A percentile compares a stretch with the other conserved stretches of the same genome.
Conservation (phyloP, 2,888 invertebrate species). For the Junonia oenone region DNA sequence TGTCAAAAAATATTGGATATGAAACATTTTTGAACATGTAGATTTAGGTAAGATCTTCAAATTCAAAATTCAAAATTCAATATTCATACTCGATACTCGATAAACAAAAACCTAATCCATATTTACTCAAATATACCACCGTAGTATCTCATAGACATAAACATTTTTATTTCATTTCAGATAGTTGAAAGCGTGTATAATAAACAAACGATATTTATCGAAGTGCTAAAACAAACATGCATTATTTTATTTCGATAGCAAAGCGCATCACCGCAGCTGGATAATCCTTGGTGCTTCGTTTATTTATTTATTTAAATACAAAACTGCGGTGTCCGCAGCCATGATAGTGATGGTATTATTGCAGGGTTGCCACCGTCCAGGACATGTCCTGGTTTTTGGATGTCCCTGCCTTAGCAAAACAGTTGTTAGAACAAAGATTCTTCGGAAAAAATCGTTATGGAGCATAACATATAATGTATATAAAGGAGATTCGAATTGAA, state of each 20-base stretch:
- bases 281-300: slow-evolving; percentile 17
- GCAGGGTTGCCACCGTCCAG: too few relatives aligned
- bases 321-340: slow-evolving; percentile 20
- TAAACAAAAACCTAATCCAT: not conserved
- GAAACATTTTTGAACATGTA: too few relatives aligned
- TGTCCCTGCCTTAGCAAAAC: too few relatives aligned
- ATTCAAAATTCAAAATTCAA: too few relatives aligned
- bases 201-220: not conserved
- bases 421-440: too few relatives aligned
- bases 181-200: not conserved
- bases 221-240: slow-evolving; percentile 5
- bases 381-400: too few relatives aligned
- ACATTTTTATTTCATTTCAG: not conserved
- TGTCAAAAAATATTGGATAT: too few relatives aligned
- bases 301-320: slow-evolving; percentile 25
- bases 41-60: too few relatives aligned
- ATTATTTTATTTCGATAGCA: slow-evolving; percentile 21
- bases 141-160: not conserved
- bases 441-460: too few relatives aligned
- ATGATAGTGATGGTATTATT: slow-evolving; percentile 32
- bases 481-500: too few relatives aligned
- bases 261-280: slow-evolving; percentile 15
- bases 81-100: too few relatives aligned
- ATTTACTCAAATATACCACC: not conserved
- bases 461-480: too few relatives aligned